These are phyloP conservation scores for Batillaria attramentaria DNA, from an alignment of 1,140 invertebrate species.

Conservation along the genomic window DNA sequence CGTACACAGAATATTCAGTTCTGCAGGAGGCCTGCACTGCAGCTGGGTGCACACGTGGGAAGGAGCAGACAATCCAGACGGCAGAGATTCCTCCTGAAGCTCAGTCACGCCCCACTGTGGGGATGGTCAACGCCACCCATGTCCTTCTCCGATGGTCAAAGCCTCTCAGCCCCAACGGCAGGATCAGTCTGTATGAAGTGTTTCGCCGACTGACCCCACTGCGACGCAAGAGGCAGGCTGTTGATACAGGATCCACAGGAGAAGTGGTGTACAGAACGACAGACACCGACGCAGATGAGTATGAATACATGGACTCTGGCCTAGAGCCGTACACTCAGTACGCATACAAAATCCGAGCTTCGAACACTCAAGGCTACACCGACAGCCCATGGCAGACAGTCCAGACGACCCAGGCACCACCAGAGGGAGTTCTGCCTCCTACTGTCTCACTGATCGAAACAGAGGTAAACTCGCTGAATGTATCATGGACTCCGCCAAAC, in stretches of 20 bases:
- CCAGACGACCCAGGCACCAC: constrained; percentile 62
- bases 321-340: constrained; percentile 63
- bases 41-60: constrained; percentile 62
- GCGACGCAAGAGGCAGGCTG: constrained; percentile 18
- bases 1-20: constrained; percentile 66
- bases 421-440: constrained; percentile 62
- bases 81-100: constrained; percentile 62
- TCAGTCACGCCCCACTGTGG: constrained; percentile 57
- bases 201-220: constrained; percentile 39
- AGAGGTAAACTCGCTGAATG: constrained; percentile 50
- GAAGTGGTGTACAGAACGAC: constrained; percentile 60
- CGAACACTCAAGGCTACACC: constrained; percentile 58
- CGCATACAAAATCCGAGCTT: constrained; percentile 62
- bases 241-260: background rate
- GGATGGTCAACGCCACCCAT: constrained; percentile 51
- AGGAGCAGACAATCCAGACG: constrained; percentile 59
- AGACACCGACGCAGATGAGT: constrained; percentile 51
- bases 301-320: constrained; percentile 57
- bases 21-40: constrained; percentile 67
- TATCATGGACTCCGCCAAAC: constrained; percentile 62
- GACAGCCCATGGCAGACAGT: constrained; percentile 59
- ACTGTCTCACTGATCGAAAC: constrained; percentile 46
- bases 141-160: constrained; percentile 58
- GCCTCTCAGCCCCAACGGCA: constrained; percentile 65
- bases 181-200: constrained; percentile 62